Evolutionary conservation across 2,888 invertebrate species (phyloP).

Genomic region (Thecocarcelia acutangulata): DNA sequence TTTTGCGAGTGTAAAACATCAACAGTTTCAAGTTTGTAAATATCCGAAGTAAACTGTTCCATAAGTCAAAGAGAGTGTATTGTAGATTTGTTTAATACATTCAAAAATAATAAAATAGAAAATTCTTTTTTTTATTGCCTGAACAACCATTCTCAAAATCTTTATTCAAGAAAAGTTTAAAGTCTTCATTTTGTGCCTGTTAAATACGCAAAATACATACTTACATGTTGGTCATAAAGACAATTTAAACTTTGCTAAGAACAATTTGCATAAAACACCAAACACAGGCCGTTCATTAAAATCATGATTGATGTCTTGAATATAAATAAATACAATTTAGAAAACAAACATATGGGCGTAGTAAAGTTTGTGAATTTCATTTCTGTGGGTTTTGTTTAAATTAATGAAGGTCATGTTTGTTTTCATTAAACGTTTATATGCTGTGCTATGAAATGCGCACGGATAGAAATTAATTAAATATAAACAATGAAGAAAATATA

Average conservation of each 20-base stretch:
- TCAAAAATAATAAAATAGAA: too few relatives aligned
- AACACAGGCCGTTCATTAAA: neutral
- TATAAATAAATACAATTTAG: conserved; percentile 29
- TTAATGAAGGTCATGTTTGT: conserved; percentile 61
- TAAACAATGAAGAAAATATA: conserved; percentile 5
- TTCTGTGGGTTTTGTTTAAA: neutral
- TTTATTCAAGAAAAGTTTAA: too few relatives aligned
- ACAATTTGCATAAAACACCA: conserved; percentile 9
- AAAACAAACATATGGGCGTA: conserved; percentile 13
- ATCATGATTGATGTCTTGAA: conserved; percentile 1
- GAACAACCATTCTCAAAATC: too few relatives aligned
- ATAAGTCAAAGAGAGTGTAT: too few relatives aligned
- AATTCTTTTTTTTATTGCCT: too few relatives aligned
- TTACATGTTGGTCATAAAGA: neutral
- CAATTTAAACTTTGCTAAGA: conserved; percentile 7
- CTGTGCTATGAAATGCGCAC: neutral
- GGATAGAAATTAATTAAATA: conserved; percentile 8
- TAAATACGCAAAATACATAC: neutral
- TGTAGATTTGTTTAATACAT: too few relatives aligned
- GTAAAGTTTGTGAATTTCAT: conserved; percentile 7
- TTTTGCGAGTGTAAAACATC: too few relatives aligned
- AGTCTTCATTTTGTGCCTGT: neutral
- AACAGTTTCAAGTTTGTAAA: too few relatives aligned
- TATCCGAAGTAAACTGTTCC: too few relatives aligned
- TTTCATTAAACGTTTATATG: conserved; percentile 32